Evolutionary conservation across 2,888 invertebrate genomes (phyloP).

Genomic region (Acrocera orbiculus): DNA sequence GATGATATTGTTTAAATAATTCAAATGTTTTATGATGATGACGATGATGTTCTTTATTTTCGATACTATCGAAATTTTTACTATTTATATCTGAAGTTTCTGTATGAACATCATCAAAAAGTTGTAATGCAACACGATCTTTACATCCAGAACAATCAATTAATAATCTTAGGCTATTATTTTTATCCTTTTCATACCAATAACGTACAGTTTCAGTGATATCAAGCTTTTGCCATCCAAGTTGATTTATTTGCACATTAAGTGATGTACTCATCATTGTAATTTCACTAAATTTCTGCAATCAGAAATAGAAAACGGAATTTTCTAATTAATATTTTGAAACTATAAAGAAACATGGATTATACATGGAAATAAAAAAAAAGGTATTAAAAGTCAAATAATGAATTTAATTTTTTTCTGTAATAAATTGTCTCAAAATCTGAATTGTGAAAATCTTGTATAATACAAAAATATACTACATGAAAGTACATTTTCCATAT

Average conservation of each 20-base stretch:
- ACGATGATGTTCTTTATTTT: slow-evolving; percentile 1
- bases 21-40: background rate
- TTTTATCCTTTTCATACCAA: slow-evolving; percentile 42
- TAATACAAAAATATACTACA: no score
- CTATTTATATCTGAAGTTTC: background rate
- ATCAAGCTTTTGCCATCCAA: slow-evolving; percentile 79
- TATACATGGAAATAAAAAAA: no score
- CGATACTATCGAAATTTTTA: slow-evolving; percentile 5
- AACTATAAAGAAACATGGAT: background rate
- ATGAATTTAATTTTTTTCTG: no score
- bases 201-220: slow-evolving; percentile 57
- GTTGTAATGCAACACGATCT: slow-evolving; percentile 49
- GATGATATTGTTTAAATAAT: background rate
- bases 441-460: no score
- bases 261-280: slow-evolving; percentile 39
- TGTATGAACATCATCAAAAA: slow-evolving; percentile 25
- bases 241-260: slow-evolving; percentile 41
- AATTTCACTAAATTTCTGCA: slow-evolving; percentile 33
- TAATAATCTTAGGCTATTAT: slow-evolving; percentile 51
- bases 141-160: slow-evolving; percentile 75
- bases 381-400: no score
- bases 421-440: no score
- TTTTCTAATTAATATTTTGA: no score
- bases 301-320: no score
- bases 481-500: no score